Evolutionary conservation across 2,797 vertebrate species (phyloP).

Genomic region (Sebastes itinus): DNA sequence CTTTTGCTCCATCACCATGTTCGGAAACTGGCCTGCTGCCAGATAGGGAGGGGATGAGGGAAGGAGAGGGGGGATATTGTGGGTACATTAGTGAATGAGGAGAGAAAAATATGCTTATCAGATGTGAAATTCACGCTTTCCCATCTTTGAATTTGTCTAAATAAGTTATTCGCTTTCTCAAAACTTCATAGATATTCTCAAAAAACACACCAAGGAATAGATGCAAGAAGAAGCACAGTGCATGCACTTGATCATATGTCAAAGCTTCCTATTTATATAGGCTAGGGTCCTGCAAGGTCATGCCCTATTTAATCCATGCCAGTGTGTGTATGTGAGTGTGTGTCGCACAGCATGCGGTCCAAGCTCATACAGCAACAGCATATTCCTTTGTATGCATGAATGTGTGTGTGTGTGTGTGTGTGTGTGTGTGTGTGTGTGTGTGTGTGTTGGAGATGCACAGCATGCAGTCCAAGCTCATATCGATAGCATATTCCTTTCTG

Average conservation of each 20-base stretch:
- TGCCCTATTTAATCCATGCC: slow-evolving; percentile 43
- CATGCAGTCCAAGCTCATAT: slow-evolving; percentile 32
- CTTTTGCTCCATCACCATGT: slow-evolving; percentile 68
- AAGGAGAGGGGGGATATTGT: slow-evolving; percentile 26
- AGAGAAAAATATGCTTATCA: slow-evolving; percentile 30
- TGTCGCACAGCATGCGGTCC: slow-evolving; percentile 14
- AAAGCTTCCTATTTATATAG: slow-evolving; percentile 20
- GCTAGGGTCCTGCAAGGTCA: slow-evolving; percentile 55
- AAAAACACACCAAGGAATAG: not conserved
- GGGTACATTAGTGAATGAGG: slow-evolving; percentile 51
- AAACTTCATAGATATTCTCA: not conserved
- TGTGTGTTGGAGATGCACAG: not conserved
- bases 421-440: not conserved
- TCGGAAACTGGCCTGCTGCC: slow-evolving; percentile 63
- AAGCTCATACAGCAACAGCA: slow-evolving; percentile 11
- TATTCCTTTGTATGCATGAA: not conserved
- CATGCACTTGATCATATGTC: not conserved
- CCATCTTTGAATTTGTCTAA: not conserved
- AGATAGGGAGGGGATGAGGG: slow-evolving; percentile 41
- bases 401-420: too few species aligned
- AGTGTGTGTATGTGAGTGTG: not conserved
- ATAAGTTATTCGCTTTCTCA: slow-evolving; percentile 5
- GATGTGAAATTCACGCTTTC: slow-evolving; percentile 28
- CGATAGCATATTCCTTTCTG: slow-evolving; percentile 11
- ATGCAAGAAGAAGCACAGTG: slow-evolving; percentile 1